Percentiles rank a stretch among this genome's conserved stretches.
phyloP scores from a whole-genome alignment of 2,888 invertebrate genomes.

The Xanthia togata region DNA sequence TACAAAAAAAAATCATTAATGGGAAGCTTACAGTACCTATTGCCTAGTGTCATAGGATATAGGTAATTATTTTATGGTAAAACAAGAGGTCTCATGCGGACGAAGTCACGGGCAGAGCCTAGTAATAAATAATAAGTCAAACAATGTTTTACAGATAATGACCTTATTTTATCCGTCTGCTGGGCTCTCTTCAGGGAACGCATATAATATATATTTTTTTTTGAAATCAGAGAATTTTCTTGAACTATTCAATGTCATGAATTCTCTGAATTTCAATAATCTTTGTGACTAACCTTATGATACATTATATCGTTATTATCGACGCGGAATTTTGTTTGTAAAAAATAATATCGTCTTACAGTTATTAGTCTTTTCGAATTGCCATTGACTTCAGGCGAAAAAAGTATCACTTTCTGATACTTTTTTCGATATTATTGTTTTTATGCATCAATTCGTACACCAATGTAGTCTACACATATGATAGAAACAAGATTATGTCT shows the following conservation, averaged over 20 bases:
- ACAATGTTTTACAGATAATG: background rate
- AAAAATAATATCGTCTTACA: no score
- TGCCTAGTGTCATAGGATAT: background rate
- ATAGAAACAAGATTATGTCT: background rate
- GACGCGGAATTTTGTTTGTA: no score
- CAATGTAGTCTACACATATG: background rate
- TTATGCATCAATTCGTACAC: background rate
- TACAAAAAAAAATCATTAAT: background rate
- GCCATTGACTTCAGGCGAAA: no score
- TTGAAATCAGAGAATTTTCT: background rate
- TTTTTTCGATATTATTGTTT: background rate
- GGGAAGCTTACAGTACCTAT: background rate
- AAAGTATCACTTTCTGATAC: no score
- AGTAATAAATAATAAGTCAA: background rate
- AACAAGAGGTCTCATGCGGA: background rate
- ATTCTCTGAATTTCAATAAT: no score
- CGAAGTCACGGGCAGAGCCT: background rate
- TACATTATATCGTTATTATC: no score
- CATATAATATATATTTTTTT: no score
- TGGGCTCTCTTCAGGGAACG: no score
- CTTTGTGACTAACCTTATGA: no score
- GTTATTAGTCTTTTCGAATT: no score
- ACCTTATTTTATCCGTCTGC: background rate
- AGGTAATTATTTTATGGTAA: background rate
- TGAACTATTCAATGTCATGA: no score